Percentiles rank a stretch among this genome's conserved stretches.
These are phyloP conservation scores for Polypterus senegalus DNA, from an alignment of 2,113 vertebrate species.

Conservation along the genomic window DNA sequence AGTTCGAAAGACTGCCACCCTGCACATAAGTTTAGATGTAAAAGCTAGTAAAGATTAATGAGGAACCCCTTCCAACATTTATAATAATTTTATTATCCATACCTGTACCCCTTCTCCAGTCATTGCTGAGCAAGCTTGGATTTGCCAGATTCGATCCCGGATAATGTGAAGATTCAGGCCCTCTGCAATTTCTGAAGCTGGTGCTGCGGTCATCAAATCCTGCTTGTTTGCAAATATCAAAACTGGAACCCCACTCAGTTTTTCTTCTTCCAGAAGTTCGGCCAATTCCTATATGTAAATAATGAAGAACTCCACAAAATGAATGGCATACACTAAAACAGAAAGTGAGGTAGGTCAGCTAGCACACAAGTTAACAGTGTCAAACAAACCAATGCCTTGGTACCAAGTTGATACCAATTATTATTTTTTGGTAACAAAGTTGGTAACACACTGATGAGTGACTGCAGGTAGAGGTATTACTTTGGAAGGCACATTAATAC, in stretches of 20 bases:
- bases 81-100: conserved; percentile 1
- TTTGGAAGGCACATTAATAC: no score
- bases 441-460: no score
- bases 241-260: conserved; percentile 85
- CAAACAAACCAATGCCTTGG: no score
- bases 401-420: no score
- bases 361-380: no score
- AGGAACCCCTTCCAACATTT: not conserved
- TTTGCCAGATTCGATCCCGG: conserved; percentile 94
- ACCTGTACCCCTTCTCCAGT: conserved; percentile 94
- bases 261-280: conserved; percentile 91
- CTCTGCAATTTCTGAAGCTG: conserved; percentile 90
- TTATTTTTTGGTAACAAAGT: no score
- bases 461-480: no score
- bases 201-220: conserved; percentile 90
- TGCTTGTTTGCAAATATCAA: conserved; percentile 97
- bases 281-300: conserved; percentile 67
- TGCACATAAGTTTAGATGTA: not conserved
- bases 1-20: not conserved
- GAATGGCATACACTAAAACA: no score
- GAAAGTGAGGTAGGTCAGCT: no score
- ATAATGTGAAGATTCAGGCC: conserved; percentile 95
- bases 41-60: not conserved
- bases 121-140: conserved; percentile 96
- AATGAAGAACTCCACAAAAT: no score